Conservation (phyloP, 2,113 vertebrate genomes). For the Dryoscopus gambensis region DNA sequence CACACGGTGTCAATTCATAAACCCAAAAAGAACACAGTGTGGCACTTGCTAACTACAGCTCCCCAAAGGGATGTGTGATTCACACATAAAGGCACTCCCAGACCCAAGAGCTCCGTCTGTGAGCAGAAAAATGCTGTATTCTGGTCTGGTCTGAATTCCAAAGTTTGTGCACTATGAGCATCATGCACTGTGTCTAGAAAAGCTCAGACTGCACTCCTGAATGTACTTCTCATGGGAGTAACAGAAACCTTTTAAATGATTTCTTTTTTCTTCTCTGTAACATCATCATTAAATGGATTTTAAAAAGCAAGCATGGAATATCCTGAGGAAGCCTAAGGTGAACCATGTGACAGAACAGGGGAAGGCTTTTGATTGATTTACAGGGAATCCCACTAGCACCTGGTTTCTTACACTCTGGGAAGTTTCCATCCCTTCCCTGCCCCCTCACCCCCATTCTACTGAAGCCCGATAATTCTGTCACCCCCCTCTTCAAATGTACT, state of each 20-base stretch:
- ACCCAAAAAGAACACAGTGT: not conserved
- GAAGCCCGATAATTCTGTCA: not conserved
- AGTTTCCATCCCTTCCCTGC: not conserved
- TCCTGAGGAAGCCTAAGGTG: not conserved
- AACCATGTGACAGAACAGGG: not conserved
- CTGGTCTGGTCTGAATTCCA: not conserved
- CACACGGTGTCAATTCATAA: not conserved
- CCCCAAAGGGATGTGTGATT: not conserved
- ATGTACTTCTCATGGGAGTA: not conserved
- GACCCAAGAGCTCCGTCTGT: not conserved
- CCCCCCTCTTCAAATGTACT: not conserved
- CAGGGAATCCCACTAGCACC: not conserved
- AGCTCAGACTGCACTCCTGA: not conserved
- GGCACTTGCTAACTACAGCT: not conserved
- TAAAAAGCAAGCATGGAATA: not conserved
- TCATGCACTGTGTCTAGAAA: not conserved
- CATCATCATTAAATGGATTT: not conserved
- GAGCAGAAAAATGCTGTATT: not conserved
- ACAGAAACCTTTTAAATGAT: not conserved
- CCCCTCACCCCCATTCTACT: not conserved
- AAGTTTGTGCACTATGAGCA: not conserved
- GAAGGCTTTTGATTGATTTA: not conserved
- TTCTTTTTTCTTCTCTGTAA: not conserved
- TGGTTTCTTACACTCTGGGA: not conserved
- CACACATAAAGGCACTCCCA: not conserved